Evolutionary conservation across 2,113 vertebrate species (phyloP).

Genomic region (Etheostoma spectabile): DNA sequence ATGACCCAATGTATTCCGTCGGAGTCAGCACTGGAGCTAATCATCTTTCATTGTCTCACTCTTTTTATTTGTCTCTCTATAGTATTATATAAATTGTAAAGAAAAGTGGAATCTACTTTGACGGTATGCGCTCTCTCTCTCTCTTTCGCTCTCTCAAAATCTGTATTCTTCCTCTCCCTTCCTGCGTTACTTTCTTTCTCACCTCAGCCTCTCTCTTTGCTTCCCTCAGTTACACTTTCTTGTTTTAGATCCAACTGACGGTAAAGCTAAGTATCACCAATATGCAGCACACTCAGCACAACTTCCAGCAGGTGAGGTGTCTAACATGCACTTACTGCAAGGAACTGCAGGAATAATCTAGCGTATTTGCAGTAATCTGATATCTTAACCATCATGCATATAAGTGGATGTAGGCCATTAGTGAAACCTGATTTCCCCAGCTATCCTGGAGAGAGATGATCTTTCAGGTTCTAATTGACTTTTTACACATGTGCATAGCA

Average conservation of each 20-base stretch:
- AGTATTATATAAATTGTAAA: too few species aligned
- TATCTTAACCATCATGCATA: neutral
- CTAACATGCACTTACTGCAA: neutral
- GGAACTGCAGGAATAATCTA: neutral
- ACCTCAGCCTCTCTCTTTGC: neutral
- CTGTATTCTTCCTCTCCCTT: neutral
- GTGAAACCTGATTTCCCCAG: neutral
- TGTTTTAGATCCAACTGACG: neutral
- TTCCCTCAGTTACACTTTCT: neutral
- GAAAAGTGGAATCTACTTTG: too few species aligned
- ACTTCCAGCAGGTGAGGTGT: neutral
- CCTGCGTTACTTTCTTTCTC: neutral
- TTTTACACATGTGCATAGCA: neutral
- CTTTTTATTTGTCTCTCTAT: neutral
- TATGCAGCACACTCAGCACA: conserved; percentile 9
- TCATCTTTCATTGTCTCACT: conserved; percentile 35
- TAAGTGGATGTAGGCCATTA: neutral
- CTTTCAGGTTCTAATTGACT: neutral
- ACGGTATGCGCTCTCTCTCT: neutral
- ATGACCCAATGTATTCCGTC: conserved; percentile 30
- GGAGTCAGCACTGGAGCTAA: conserved; percentile 59
- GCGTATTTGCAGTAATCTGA: neutral
- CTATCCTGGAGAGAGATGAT: neutral
- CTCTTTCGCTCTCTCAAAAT: neutral
- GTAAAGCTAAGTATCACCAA: neutral